Evolutionary conservation across 1,140 invertebrate species (phyloP).

Genomic region (Teleopsis dalmanni): DNA sequence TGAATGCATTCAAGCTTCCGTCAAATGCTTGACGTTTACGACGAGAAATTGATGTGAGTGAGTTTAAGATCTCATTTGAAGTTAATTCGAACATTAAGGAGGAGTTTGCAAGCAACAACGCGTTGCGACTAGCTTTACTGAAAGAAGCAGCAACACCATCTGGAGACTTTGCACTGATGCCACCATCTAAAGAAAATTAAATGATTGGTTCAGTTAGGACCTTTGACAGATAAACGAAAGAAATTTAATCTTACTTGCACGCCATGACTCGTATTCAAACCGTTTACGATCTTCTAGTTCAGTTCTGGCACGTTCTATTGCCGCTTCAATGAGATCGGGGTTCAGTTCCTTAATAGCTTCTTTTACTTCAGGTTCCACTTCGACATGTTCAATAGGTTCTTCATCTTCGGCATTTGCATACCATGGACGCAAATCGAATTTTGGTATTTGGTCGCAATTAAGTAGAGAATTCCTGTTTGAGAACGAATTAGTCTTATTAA

Average conservation of each 20-base stretch:
- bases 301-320: constrained; percentile 65
- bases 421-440: constrained; percentile 51
- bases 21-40: constrained; percentile 67
- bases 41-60: constrained; percentile 50
- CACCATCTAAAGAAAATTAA: too few relatives aligned
- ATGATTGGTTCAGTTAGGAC: too few relatives aligned
- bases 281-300: constrained; percentile 63
- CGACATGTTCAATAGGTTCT: constrained; percentile 28
- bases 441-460: constrained; percentile 62
- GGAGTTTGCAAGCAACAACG: constrained; percentile 72
- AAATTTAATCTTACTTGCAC: constrained; percentile 32
- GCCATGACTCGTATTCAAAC: constrained; percentile 70
- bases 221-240: neutral
- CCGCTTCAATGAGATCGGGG: constrained; percentile 51
- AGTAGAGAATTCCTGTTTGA: constrained; percentile 65
- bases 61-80: constrained; percentile 73
- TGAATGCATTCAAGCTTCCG: constrained; percentile 56
- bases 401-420: constrained; percentile 23
- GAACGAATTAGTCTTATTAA: neutral
- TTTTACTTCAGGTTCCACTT: constrained; percentile 34
- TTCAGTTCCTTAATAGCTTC: constrained; percentile 41
- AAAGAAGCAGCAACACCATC: constrained; percentile 81
- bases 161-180: constrained; percentile 74
- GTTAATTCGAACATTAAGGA: constrained; percentile 83
- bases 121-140: constrained; percentile 76